Evolutionary conservation across 2,113 vertebrate species (phyloP).

Genomic region (Pantherophis guttatus): DNA sequence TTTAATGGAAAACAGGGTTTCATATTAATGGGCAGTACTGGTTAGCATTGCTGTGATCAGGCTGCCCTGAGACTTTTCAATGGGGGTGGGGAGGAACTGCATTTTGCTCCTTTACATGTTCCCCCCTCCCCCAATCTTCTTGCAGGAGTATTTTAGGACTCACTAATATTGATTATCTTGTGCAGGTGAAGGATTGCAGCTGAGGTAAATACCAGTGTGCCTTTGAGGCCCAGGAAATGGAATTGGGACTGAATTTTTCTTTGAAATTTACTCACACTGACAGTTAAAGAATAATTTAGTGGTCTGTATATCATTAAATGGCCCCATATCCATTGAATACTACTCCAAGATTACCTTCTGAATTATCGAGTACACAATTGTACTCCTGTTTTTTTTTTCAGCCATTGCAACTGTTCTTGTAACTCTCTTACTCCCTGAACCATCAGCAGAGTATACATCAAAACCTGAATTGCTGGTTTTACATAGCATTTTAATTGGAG

Average conservation of each 20-base stretch:
- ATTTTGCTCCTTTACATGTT: background rate
- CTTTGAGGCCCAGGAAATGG: background rate
- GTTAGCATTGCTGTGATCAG: background rate
- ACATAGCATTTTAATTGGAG: background rate
- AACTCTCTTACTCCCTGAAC: background rate
- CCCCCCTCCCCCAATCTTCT: background rate
- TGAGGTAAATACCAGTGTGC: background rate
- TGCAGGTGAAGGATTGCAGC: background rate
- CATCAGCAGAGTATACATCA: background rate
- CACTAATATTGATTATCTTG: background rate
- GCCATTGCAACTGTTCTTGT: background rate
- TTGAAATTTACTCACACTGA: too few species aligned
- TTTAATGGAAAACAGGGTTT: background rate
- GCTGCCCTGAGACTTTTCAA: background rate
- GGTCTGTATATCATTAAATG: too few species aligned
- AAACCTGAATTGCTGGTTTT: background rate
- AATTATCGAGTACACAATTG: background rate
- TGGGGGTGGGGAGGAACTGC: background rate
- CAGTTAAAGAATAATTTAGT: background rate
- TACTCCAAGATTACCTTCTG: background rate
- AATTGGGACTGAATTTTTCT: background rate
- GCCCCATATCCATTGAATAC: background rate
- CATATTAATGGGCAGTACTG: background rate
- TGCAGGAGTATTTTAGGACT: background rate
- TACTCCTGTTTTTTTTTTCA: background rate